phyloP scores from a whole-genome alignment of 1,140 invertebrate species.

The Mylabris phalerata region DNA sequence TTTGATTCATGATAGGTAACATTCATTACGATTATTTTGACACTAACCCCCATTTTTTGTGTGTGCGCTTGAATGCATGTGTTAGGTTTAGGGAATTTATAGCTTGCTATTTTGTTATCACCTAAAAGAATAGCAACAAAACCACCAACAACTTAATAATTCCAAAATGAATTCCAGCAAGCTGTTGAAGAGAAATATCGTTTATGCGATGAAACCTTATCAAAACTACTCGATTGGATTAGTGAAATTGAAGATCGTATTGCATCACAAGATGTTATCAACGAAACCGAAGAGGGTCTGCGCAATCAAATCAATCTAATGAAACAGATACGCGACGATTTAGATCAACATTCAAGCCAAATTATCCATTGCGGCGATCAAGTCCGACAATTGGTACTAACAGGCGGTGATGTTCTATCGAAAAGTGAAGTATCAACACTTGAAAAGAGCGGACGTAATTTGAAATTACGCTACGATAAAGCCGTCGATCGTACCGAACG shows the following conservation, averaged over 20 bases:
- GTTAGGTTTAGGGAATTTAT: constrained; percentile 28
- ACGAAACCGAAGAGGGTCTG: constrained; percentile 81
- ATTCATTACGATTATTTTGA: constrained; percentile 15
- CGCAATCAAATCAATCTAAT: constrained; percentile 83
- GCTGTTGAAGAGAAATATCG: constrained; percentile 91
- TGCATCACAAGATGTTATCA: constrained; percentile 79
- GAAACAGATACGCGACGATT: constrained; percentile 87
- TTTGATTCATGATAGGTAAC: constrained; percentile 2
- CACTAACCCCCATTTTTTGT: constrained; percentile 20
- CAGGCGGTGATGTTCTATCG: constrained; percentile 82
- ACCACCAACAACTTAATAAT: not conserved
- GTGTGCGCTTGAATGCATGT: constrained; percentile 35
- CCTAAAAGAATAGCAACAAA: not conserved
- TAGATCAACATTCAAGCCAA: constrained; percentile 78
- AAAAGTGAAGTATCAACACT: constrained; percentile 80
- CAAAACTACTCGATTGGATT: constrained; percentile 83
- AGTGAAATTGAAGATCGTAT: constrained; percentile 78
- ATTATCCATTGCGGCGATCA: constrained; percentile 85
- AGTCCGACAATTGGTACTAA: constrained; percentile 82
- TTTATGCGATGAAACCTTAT: constrained; percentile 76
- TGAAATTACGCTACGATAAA: constrained; percentile 79
- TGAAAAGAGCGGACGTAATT: constrained; percentile 73
- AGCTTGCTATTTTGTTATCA: not conserved
- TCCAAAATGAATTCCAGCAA: constrained; percentile 58
- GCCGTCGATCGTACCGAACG: constrained; percentile 71